Base-by-base conservation (phyloP, 2,113 vertebrate species). In the Desmodus rotundus region DNA sequence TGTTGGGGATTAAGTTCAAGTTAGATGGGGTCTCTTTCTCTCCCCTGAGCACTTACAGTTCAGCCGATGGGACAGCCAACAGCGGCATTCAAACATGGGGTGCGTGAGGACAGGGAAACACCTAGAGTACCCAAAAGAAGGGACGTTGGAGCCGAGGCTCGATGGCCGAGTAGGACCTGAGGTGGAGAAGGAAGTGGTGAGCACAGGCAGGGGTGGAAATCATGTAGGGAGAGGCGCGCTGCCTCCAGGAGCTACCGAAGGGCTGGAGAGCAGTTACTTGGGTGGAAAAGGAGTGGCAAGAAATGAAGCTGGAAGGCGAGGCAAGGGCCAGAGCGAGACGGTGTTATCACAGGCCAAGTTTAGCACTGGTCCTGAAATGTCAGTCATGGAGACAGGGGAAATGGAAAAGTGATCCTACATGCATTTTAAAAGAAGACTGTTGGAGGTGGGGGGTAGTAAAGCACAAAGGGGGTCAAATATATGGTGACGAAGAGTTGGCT, bases 221-320 rank as follows among this genome's bases (percentile, higher is more conserved):
- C 12, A 0, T 15, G 0, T 0, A 7, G 65, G 17, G 22, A 70
- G 33, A 14, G 14, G 54, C 28, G 2, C 3, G 0, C 17, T 10
- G 11, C 22, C 20, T 83, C 41, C 45, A 2, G n/a, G 6, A n/a
- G n/a, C 13, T 2, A 45, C 12, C 9, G 43, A 38, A 67, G 38
- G 36, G 14, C 47, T 16, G 41, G 28, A 36, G 24, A 8, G 31
- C 20, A 76, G 17, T 14, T 2, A 7, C 4, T 1, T 43, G 67
- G 4, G 68, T 26, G 7, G 38, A 7, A 31, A 80, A 58, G 19
- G 2, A 80, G 13, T 7, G 61, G 12, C 52, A 31, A 54, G 74
- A 73, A 90, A n/a, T 26, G 52, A 67, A 38, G 65, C 47, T 9
- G 81, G 45, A 36, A 50, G 45, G 52, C 36, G 4, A 33, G 3